These are phyloP conservation scores for Callimorpha dominula DNA, from an alignment of 2,888 invertebrate species.

Conservation along the genomic window DNA sequence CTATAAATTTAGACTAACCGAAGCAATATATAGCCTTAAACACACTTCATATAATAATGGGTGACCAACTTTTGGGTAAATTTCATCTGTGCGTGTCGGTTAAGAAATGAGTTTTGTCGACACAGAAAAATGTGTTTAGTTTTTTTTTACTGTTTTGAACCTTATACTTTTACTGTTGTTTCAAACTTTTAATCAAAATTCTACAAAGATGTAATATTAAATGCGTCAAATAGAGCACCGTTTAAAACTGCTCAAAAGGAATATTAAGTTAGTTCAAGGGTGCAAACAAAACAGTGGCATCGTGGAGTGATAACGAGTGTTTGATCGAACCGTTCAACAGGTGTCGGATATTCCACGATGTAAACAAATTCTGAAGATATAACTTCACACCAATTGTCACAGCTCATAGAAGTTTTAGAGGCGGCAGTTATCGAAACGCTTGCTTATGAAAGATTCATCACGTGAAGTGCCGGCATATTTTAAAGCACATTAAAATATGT, in stretches of 20 bases:
- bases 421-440: not conserved
- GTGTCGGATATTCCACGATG: constrained; percentile 59
- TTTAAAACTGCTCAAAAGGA: constrained; percentile 34
- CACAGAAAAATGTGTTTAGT: not conserved
- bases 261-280: constrained; percentile 36
- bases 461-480: not conserved
- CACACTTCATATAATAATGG: no score
- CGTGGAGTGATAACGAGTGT: constrained; percentile 58
- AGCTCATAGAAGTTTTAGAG: constrained; percentile 6
- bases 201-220: not conserved
- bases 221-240: constrained; percentile 22
- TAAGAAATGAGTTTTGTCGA: not conserved
- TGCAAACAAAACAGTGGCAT: constrained; percentile 41
- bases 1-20: no score
- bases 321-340: constrained; percentile 65
- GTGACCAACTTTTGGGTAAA: no score
- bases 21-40: no score
- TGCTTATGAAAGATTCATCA: not conserved
- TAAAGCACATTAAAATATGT: not conserved
- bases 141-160: not conserved
- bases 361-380: constrained; percentile 64
- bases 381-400: constrained; percentile 41
- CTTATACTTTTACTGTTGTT: no score
- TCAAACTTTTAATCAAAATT: no score
- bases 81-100: not conserved